Evolutionary conservation across 2,888 invertebrate genomes (phyloP), one percentile per base, ranked within the genome.

Genomic region (Dusona sp.): DNA sequence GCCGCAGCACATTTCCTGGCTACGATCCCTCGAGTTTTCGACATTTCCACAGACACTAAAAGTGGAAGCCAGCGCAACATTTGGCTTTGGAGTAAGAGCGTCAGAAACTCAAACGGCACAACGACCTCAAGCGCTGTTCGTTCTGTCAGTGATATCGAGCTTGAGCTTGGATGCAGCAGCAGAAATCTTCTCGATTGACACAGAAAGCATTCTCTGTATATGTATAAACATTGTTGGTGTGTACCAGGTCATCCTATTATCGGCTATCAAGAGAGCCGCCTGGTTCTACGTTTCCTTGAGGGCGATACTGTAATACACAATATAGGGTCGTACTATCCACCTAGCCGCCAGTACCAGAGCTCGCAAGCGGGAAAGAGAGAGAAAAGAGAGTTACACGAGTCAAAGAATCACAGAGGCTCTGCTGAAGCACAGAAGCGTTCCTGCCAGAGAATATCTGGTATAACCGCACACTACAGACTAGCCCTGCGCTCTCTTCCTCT

Each of bases 251-350:
- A 64, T 79, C 73, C 78, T 83, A 83, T 83, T 83, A 83, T 83
- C 78, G 83, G 83, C 67, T 83, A 83, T 79, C 83, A 79, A 83
- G 83, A 78, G 42, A 79, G 57, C 83, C 70, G 83, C 73, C 73
- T 79, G 79, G 79, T 33, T 79, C 51, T 54, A 67, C 73, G 54
- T 67, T 57, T 64, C 65, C 65, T 73, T 57, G 73, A 79, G 72
- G 67, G 33, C 73, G 79, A 83, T 83, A 83, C 48, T 64, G 77
- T 82, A 70, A 36, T 51, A 72, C 79, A 79, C 78, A 73, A 79
- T 83, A 67, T 73, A 45, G 65, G 48, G 38, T 79, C 64, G 78
- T 72, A 57, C 70, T 57, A 79, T 79, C 78, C 79, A 67, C 45
- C 29, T 79, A 73, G 51, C 82, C 84, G 80, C 78, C 78, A 73